Base-by-base conservation (phyloP, 2,888 invertebrate genomes). In the Morpho achilles region DNA sequence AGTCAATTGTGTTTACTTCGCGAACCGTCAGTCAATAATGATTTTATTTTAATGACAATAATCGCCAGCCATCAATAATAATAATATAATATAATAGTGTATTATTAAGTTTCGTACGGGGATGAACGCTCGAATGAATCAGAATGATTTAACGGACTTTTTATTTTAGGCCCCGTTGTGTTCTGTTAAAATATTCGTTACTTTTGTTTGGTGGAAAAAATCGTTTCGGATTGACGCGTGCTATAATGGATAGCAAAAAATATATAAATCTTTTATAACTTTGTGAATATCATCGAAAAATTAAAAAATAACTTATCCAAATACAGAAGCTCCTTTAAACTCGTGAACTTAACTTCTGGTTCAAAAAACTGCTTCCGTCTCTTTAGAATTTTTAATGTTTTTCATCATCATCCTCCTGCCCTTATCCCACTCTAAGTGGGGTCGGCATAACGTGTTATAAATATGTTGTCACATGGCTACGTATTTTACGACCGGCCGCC, bases 1-100 rank as follows among this genome's bases (percentile, higher is more conserved):
- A 89, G 87, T 88, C 85, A 80, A 89, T 89, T 88, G 87, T 89
- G 74, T 82, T 87, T 76, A 85, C 82, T 82, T 86, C 85, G 83
- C 77, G 77, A 84, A 67, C 76, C 87, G 84, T 58, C 79, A 80
- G 81, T 71, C 73, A 82, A 84, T 87, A 87, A 82, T 82, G 82
- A 83, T 78, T 75, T 72, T 76, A 70, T 73, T 74, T 73, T 79
- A 79, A 77, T 82, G 85, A 82, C 87, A 86, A 85, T 87, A 83
- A 82, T 81, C 73, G 68, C 69, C 62, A 71, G 80, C 81, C 83
- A 84, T 82, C 82, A 82, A 79, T 80, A 84, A 85, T 85, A 83
- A 80, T 75, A 75, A 47, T 47, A 53, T 74, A 83, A 79, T 85
- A 77, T 81, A 81, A 80, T 81, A 77, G 76, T 77, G 76, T 78